Conservation (phyloP, 2,888 invertebrate species). For the Lycaena phlaeas region DNA sequence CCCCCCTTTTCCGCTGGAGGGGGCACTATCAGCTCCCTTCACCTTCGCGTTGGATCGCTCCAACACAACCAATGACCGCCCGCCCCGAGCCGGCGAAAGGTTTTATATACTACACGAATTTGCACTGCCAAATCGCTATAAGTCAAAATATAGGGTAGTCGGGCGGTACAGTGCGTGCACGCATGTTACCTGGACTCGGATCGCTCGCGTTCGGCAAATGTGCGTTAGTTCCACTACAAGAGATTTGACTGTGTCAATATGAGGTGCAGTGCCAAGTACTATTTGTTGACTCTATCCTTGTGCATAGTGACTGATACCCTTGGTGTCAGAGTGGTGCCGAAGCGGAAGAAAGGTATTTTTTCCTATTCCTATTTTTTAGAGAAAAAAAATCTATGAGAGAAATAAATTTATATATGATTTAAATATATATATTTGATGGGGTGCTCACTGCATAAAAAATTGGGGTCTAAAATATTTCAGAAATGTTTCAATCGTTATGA, state of each 20-base stretch:
- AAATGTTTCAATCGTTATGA: too few species aligned
- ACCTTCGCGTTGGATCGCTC: conserved; percentile 30
- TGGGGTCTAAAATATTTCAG: too few species aligned
- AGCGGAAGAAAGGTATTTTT: conserved; percentile 71
- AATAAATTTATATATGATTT: too few species aligned
- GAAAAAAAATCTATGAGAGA: too few species aligned
- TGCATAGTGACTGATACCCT: conserved; percentile 66
- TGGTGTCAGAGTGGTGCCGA: conserved; percentile 71
- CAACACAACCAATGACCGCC: conserved; percentile 58
- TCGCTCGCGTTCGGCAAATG: conserved; percentile 41
- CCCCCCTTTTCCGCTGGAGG: conserved; percentile 45
- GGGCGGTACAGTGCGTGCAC: conserved; percentile 56
- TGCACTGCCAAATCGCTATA: conserved; percentile 73
- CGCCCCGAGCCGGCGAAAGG: conserved; percentile 73
- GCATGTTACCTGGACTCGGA: conserved; percentile 36
- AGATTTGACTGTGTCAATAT: conserved; percentile 45
- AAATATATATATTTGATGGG: too few species aligned
- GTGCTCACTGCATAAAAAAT: too few species aligned
- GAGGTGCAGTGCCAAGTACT: conserved; percentile 69
- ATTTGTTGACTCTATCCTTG: conserved; percentile 64
- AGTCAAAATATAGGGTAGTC: conserved; percentile 77
- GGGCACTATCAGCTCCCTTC: conserved; percentile 64
- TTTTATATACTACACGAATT: conserved; percentile 77
- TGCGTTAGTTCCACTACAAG: conserved; percentile 41
- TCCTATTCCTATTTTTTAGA: too few species aligned